These are phyloP conservation scores for Tinea semifulvella DNA, from an alignment of 2,888 invertebrate genomes.

Conservation along the genomic window DNA sequence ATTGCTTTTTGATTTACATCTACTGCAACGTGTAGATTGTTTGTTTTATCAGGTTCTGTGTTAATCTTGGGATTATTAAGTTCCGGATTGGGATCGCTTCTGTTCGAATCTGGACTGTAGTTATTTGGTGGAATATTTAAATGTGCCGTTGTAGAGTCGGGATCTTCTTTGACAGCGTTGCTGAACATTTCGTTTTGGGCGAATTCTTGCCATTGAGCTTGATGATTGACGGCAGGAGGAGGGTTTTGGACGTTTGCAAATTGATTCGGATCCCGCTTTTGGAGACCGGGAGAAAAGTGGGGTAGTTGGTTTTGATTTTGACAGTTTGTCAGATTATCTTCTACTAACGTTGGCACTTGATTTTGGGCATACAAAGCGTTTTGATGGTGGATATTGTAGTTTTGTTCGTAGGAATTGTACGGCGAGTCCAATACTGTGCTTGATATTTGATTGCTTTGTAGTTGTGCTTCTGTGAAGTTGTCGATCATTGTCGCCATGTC, in stretches of 20 bases:
- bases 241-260: constrained; percentile 19
- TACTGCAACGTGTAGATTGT: constrained; percentile 27
- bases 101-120: constrained; percentile 59
- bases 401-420: constrained; percentile 70
- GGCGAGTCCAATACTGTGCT: constrained; percentile 83
- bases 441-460: constrained; percentile 87
- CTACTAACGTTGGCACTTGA: constrained; percentile 57
- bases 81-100: constrained; percentile 51
- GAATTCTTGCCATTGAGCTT: constrained; percentile 58
- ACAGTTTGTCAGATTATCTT: constrained; percentile 45
- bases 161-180: constrained; percentile 75
- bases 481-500: constrained; percentile 83
- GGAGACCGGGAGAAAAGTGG: constrained; percentile 47
- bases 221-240: constrained; percentile 27
- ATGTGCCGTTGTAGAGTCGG: constrained; percentile 77
- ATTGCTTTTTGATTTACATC: constrained; percentile 41
- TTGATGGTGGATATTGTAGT: constrained; percentile 72
- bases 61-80: constrained; percentile 33
- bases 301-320: constrained; percentile 54
- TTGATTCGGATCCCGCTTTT: constrained; percentile 40
- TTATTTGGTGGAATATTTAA: constrained; percentile 54
- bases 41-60: constrained; percentile 40
- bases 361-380: constrained; percentile 68
- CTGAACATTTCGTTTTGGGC: constrained; percentile 50
- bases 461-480: constrained; percentile 78